Base-by-base conservation (phyloP, 2,888 invertebrate species). In the Lacanobia oleracea region DNA sequence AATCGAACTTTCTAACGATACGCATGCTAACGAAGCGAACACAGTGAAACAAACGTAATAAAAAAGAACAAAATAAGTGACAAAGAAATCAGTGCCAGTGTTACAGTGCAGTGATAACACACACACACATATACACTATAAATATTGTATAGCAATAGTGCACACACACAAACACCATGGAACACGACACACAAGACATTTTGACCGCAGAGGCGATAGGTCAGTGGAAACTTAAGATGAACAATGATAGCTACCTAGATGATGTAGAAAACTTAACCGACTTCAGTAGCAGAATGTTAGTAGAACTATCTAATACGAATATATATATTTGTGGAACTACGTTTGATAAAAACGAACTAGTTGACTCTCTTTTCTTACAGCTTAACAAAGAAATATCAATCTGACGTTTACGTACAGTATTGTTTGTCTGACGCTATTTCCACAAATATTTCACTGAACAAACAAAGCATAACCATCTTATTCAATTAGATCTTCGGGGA, bases 151-250 rank as follows among this genome's bases (percentile, higher is more conserved):
- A 73, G 67, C 72, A 76, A 79, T 53, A 75, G 80, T 83, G 77
- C 70, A 64, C 73, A 71, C 69, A 85, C 82, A 86, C 82, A 89
- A 79, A 88, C 91, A 93, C 88, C 85, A 94, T 94, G 94, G 91
- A 91, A 93, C 92, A 92, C 89, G 83, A 91, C 85, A 93, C 91
- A 91, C 75, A 77, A 68, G 92, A 93, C 88, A 92, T 92, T 87
- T 90, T 95, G 93, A 92, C 91, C 76, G 86, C 90, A 83, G 95
- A 95, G 86, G 95, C 94, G 73, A 92, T 95, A 95, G 95, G 95
- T 95, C 93, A 94, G 95, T 95, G 89, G 62, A 75, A 79, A 69
- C 23, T 73, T 71, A 63, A 70, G 83, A 83, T 79, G 82, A 82
- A 86, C 85, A 86, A 84, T 87, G 83, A 87, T 83, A 74, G 50